These are phyloP conservation scores for Cydia pomonella DNA, from an alignment of 1,140 invertebrate species.

Conservation along the genomic window DNA sequence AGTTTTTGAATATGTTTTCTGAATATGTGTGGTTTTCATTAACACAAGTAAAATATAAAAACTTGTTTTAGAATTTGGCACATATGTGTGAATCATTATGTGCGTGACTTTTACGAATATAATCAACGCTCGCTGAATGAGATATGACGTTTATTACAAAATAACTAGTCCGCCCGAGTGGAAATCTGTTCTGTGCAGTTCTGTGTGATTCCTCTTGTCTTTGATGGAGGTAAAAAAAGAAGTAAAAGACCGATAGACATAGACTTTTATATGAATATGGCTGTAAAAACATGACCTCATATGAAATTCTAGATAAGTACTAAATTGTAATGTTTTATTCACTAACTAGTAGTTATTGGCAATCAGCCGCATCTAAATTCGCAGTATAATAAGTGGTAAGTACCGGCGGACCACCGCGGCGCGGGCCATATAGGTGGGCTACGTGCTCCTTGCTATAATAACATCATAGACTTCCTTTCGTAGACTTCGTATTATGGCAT, in stretches of 20 bases:
- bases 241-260: too few species aligned
- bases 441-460: background rate
- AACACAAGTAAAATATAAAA: background rate
- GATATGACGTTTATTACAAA: too few species aligned
- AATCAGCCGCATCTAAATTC: slow-evolving; percentile 7
- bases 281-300: too few species aligned
- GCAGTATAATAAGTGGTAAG: slow-evolving; percentile 13
- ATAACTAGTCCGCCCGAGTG: too few species aligned
- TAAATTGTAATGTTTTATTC: slow-evolving; percentile 13
- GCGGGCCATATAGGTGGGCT: background rate
- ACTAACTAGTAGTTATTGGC: background rate
- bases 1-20: too few species aligned
- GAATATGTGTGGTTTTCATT: background rate
- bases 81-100: background rate
- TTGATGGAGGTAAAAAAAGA: too few species aligned
- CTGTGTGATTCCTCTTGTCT: too few species aligned
- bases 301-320: background rate
- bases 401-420: background rate
- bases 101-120: background rate
- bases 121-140: background rate
- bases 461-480: background rate
- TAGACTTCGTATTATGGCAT: background rate
- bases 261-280: too few species aligned
- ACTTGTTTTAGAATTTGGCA: background rate
- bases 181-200: too few species aligned